A percentile compares a stretch with the other conserved stretches of the same genome.
These are phyloP conservation scores for Pararge aegeria DNA, from an alignment of 1,140 invertebrate genomes.

Conservation along the genomic window DNA sequence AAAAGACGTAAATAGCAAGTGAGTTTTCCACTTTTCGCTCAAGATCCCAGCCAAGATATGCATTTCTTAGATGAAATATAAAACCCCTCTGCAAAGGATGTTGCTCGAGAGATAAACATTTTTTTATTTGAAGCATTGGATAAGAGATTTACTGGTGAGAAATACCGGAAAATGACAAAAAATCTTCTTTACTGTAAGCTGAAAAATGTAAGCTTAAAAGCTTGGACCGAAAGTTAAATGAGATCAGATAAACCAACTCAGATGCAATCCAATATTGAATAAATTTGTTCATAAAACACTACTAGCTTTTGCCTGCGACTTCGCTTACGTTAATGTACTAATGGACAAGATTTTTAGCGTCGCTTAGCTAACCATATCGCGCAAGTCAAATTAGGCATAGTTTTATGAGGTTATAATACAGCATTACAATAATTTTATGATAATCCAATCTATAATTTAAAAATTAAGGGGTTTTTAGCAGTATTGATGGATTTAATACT, in stretches of 20 bases:
- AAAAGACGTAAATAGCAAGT: conserved; percentile 14
- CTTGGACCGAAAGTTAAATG: neutral
- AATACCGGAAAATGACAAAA: neutral
- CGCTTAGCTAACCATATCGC: too few relatives aligned
- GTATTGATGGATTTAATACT: too few relatives aligned
- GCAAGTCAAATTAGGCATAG: too few relatives aligned
- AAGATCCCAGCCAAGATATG: conserved; percentile 16
- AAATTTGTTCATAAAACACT: too few relatives aligned
- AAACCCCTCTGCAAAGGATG: conserved; percentile 2
- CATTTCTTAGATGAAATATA: conserved; percentile 13
- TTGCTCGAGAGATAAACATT: conserved; percentile 5
- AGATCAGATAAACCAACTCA: neutral
- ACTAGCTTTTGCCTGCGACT: too few relatives aligned
- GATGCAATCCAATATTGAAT: too few relatives aligned
- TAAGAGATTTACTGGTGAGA: conserved; percentile 7
- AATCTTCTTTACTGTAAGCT: neutral
- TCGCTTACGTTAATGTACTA: too few relatives aligned
- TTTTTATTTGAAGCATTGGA: conserved; percentile 6
- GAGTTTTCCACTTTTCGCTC: conserved; percentile 17
- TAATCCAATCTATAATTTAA: too few relatives aligned
- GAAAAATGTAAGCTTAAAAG: neutral
- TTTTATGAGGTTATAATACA: too few relatives aligned
- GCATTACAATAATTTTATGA: too few relatives aligned
- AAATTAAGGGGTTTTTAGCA: too few relatives aligned
- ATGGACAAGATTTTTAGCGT: too few relatives aligned